Base-by-base conservation (phyloP, 2,797 vertebrate genomes). In the Enteromius anoplus region DNA sequence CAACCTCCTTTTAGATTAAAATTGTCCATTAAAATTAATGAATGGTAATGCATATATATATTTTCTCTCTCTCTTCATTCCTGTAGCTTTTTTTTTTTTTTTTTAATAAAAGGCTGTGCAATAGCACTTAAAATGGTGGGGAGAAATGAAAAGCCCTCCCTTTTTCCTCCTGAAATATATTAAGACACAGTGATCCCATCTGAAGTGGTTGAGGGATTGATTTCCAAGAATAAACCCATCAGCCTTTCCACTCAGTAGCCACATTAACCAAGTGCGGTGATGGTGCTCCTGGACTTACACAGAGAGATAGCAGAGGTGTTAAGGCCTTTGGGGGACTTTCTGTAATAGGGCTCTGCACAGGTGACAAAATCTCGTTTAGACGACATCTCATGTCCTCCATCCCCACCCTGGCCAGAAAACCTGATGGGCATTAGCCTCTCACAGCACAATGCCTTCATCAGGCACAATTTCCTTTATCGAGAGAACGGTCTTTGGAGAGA, bases 401-500 rank as follows among this genome's bases (percentile, higher is more conserved):
- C 29, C 19, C 53, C 23, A 76, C 49, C 72, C 75, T 29, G 40
- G 53, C 15, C 37, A 10, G 37, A 78, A 72, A 42, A 55, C 69
- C 68, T 62, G 34, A 21, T 12, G 0, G 75, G 45, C 68, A 78
- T 51, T 60, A 70, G 73, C 42, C 40, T 55, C 65, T 84, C 40
- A 75, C 53, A 70, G 32, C 75, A 86, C 83, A 85, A 82, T 70
- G 47, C 75, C 80, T 75, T 85, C 55, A 85, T 87, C 80, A 82
- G 26, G 60, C 68, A 37, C 34, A 8, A 42, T 32, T 58, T 77
- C 47, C 45, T 47, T 77, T 73, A 62, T 75, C 26, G 0, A 26
- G 34, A 71, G 73, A 66, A 62, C 4, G 58, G 49, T 76, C 49
- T 82, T 70, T 66, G 34, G 2, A 55, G 32, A 76, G 55, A 70